A percentile compares a stretch with the other conserved stretches of the same genome.
Evolutionary conservation across 2,888 invertebrate genomes (phyloP).

Genomic region (Tribolium freemani): DNA sequence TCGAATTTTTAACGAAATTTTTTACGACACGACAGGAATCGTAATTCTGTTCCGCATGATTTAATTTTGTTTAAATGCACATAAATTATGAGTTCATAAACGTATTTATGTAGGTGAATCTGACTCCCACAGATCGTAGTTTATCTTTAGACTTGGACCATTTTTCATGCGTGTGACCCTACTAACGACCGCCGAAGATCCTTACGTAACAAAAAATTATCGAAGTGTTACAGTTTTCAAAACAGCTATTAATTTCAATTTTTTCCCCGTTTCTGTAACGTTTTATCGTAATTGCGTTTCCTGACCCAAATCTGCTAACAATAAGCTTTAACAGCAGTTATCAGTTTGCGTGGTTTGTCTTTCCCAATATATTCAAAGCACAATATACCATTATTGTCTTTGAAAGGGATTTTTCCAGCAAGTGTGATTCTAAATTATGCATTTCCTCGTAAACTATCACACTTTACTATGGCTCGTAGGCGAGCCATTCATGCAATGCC

Average conservation of each 20-base stretch:
- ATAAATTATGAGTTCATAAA: not conserved
- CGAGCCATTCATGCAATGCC: conserved; percentile 21
- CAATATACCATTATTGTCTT: not conserved
- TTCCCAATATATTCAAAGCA: not conserved
- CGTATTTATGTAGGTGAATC: conserved; percentile 25
- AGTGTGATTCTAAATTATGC: not conserved
- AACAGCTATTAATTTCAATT: not conserved
- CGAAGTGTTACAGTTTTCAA: not conserved
- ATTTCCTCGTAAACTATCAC: conserved; percentile 9
- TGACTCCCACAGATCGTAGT: conserved; percentile 6
- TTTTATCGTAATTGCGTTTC: not conserved
- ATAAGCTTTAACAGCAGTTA: not conserved
- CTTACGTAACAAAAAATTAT: not conserved
- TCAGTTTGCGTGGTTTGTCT: not conserved
- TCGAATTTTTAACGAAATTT: not conserved
- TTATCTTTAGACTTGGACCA: conserved; percentile 2
- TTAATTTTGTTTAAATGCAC: conserved; percentile 1
- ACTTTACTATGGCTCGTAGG: conserved; percentile 20
- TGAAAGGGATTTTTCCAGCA: not conserved
- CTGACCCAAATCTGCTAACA: not conserved
- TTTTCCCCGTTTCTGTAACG: not conserved
- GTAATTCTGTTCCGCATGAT: not conserved
- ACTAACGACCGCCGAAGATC: not conserved
- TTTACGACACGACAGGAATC: not conserved
- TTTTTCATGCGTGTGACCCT: conserved; percentile 16